A percentile compares a stretch with the other conserved stretches of the same genome.
Evolutionary conservation across 2,113 vertebrate species (phyloP).

Genomic region (Nerophis ophidion): DNA sequence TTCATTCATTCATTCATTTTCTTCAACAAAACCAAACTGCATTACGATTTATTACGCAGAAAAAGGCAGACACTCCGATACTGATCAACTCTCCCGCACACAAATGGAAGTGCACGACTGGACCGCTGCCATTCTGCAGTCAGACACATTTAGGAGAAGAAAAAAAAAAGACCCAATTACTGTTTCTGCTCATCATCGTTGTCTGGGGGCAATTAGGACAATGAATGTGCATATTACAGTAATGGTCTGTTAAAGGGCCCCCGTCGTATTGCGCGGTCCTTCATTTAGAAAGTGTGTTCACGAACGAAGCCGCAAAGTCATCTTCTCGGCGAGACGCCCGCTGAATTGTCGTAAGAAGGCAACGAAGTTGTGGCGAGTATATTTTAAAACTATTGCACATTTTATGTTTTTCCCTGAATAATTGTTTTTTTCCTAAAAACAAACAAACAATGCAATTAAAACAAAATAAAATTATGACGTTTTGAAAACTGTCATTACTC

Average conservation of each 20-base stretch:
- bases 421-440: too few relatives aligned
- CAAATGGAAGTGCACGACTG: neutral
- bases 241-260: neutral
- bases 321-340: neutral
- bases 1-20: too few relatives aligned
- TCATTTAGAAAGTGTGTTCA: neutral
- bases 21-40: neutral
- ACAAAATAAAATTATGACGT: too few relatives aligned
- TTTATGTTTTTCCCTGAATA: too few relatives aligned
- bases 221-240: constrained; percentile 3
- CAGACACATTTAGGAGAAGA: neutral
- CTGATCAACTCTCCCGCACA: neutral
- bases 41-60: neutral
- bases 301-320: neutral
- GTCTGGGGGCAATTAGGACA: constrained; percentile 1
- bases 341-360: too few relatives aligned
- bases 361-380: too few relatives aligned
- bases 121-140: neutral
- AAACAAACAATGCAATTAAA: too few relatives aligned
- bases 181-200: neutral
- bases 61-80: neutral
- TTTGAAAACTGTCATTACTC: too few relatives aligned
- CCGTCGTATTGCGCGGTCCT: neutral
- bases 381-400: too few relatives aligned
- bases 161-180: neutral